These are phyloP conservation scores for Falco novaeseelandiae DNA, from an alignment of 2,797 vertebrate genomes.

Conservation along the genomic window DNA sequence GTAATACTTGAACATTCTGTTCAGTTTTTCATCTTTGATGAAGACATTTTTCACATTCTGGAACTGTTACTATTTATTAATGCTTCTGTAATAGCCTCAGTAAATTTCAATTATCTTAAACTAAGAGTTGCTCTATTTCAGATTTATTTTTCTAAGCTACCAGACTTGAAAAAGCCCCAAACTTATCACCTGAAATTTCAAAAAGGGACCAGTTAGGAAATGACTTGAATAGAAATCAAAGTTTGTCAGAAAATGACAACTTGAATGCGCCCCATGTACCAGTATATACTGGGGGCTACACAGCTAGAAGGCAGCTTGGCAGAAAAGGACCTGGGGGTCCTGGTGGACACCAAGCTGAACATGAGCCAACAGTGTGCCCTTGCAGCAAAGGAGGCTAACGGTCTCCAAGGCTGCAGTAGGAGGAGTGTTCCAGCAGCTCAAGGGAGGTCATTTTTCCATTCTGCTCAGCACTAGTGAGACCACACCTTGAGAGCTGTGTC, in stretches of 20 bases:
- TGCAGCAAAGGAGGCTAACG: accelerated
- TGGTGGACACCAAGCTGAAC: not conserved
- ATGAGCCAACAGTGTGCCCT: not conserved
- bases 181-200: not conserved
- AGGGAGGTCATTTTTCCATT: not conserved
- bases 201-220: not conserved
- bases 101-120: not conserved
- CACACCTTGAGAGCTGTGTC: not conserved
- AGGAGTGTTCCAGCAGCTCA: not conserved
- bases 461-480: not conserved
- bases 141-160: not conserved
- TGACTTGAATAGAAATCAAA: not conserved
- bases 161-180: not conserved
- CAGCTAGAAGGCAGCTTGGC: not conserved
- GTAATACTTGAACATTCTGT: not conserved
- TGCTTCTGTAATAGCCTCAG: not conserved
- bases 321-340: not conserved
- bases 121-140: not conserved
- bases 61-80: not conserved
- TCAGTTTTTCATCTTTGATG: not conserved
- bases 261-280: not conserved
- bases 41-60: not conserved
- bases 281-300: too few relatives aligned
- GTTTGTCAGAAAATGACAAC: not conserved
- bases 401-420: not conserved